Base-by-base conservation (phyloP, 1,140 invertebrate genomes). In the Vanessa tameamea region DNA sequence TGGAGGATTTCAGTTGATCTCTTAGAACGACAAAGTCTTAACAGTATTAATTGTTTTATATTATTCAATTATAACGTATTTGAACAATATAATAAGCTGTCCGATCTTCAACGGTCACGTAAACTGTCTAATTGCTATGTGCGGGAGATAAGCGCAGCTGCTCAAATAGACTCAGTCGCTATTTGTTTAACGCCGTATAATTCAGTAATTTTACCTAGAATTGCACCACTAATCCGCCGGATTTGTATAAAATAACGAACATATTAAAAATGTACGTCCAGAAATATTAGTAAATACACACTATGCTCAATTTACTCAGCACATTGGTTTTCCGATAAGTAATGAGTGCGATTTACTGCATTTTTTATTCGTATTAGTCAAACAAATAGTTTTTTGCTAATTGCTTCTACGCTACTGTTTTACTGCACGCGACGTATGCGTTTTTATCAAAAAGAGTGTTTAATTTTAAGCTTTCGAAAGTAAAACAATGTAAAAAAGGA, bases 151-250 rank as follows among this genome's bases (percentile, higher is more conserved):
- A 63, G 76, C 78, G 73, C 85, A 86, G 86, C 85, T 89, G 86
- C 75, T 82, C 82, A 87, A 87, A 87, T 77, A 88, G 79, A 84
- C 81, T 80, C 53, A 80, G 76, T 79, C 80, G 78, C 79, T 89
- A 83, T 88, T 86, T 90, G 81, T 85, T 31, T 78, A 79, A 86
- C 81, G 80, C 78, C 82, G 78, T 73, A 79, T 83, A 76, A 81
- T 86, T 81, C 77, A 82, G 79, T 76, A 73, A 55, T 80, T 83
- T 72, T 78, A 64, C 77, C 80, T 78, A 82, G 85, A 86, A 87
- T 89, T 83, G 82, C 77, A 78, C 82, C 82, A 82, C 37, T 69
- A 69, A 61, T 84, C 80, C 78, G 82, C 82, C 81, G 80, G 81
- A 79, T 82, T 83, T 80, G 20, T 57, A 23, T 57, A 26, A 23